Percentiles rank a stretch among this genome's conserved stretches.
Conservation (phyloP, 2,888 invertebrate genomes). For the Fragum whitleyi region DNA sequence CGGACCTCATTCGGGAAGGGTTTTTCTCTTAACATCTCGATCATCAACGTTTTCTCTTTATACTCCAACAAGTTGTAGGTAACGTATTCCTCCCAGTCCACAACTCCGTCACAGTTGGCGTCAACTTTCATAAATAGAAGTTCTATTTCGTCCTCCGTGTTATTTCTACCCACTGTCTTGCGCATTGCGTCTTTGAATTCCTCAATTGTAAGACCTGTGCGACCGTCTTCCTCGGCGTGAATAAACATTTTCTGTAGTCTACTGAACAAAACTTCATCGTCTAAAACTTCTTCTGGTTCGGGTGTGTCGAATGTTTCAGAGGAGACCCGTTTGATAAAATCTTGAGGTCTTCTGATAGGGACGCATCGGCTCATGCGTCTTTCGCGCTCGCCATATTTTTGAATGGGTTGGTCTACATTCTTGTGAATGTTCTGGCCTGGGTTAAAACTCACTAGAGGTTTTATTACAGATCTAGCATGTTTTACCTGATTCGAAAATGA, state of each 20-base stretch:
- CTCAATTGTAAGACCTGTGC: constrained; percentile 73
- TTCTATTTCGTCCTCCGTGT: constrained; percentile 78
- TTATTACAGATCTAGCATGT: background rate
- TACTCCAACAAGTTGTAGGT: constrained; percentile 91
- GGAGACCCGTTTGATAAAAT: background rate
- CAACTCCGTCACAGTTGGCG: constrained; percentile 87
- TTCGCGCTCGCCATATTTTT: constrained; percentile 17
- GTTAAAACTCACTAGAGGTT: background rate
- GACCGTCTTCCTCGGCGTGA: constrained; percentile 73
- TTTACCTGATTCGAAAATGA: constrained; percentile 27
- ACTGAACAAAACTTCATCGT: constrained; percentile 56
- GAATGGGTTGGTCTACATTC: constrained; percentile 5
- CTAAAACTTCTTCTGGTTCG: constrained; percentile 47
- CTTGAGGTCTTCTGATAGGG: constrained; percentile 9
- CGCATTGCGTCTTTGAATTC: constrained; percentile 80
- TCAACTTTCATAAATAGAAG: constrained; percentile 85
- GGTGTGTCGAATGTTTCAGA: constrained; percentile 31
- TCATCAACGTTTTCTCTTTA: constrained; percentile 81
- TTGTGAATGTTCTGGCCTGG: background rate
- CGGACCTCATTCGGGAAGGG: constrained; percentile 82
- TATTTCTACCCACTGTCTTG: constrained; percentile 72
- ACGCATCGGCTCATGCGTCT: constrained; percentile 32
- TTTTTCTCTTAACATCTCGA: constrained; percentile 72
- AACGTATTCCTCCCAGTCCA: constrained; percentile 92
- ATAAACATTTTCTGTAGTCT: constrained; percentile 73